phyloP scores from a whole-genome alignment of 2,113 vertebrate species.

The Delphinapterus leucas region DNA sequence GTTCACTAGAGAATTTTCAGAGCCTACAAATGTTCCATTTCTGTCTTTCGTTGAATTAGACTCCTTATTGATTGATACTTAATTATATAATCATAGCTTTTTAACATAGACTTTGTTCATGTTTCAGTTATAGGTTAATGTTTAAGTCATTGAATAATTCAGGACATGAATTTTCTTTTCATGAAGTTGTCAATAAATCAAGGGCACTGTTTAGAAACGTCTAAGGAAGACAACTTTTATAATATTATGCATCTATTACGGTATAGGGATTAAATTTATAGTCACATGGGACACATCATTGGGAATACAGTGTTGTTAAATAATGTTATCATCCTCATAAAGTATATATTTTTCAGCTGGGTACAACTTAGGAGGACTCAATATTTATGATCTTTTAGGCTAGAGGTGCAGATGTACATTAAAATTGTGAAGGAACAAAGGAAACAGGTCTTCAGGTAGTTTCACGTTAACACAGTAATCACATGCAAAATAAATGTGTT shows the following conservation, averaged over 20 bases:
- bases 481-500: constrained; percentile 55
- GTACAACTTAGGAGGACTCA: constrained; percentile 65
- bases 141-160: neutral
- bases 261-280: constrained; percentile 64
- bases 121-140: constrained; percentile 29
- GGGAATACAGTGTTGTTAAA: constrained; percentile 68
- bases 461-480: constrained; percentile 60
- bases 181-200: constrained; percentile 48
- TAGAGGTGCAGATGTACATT: constrained; percentile 67
- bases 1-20: neutral
- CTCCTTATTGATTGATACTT: neutral
- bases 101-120: constrained; percentile 14
- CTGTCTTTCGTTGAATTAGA: neutral
- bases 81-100: constrained; percentile 10
- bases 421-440: constrained; percentile 70
- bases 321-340: constrained; percentile 70
- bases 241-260: neutral
- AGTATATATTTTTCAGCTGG: constrained; percentile 70
- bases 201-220: constrained; percentile 61
- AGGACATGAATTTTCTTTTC: neutral
- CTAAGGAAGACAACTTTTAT: constrained; percentile 49
- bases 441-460: constrained; percentile 57
- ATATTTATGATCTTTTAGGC: constrained; percentile 76
- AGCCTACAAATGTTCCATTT: constrained; percentile 9
- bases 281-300: constrained; percentile 62